phyloP scores from a whole-genome alignment of 2,888 invertebrate species.

The Trichacis sp. region DNA sequence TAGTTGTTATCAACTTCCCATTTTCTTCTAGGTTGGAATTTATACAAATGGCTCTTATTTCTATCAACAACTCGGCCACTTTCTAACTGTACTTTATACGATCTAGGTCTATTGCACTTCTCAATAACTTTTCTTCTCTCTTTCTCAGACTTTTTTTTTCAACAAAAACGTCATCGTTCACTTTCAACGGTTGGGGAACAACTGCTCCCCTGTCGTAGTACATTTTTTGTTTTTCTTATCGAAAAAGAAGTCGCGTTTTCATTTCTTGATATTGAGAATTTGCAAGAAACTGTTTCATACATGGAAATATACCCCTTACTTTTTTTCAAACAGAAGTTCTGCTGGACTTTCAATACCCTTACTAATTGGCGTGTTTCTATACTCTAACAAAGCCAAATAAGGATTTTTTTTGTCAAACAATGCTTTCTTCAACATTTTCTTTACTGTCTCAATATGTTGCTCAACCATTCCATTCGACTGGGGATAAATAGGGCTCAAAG shows the following conservation, averaged over 20 bases:
- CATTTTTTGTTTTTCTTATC: slow-evolving; percentile 18
- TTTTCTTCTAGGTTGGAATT: not conserved
- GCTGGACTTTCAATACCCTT: slow-evolving; percentile 26
- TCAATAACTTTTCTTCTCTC: not conserved
- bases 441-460: slow-evolving; percentile 38
- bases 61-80: slow-evolving; percentile 14
- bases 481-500: slow-evolving; percentile 15
- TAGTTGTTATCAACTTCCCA: not conserved
- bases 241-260: not conserved
- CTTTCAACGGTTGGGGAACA: slow-evolving; percentile 3
- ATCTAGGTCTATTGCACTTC: slow-evolving; percentile 15
- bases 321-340: slow-evolving; percentile 23
- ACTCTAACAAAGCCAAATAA: slow-evolving; percentile 30
- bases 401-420: slow-evolving; percentile 25
- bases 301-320: slow-evolving; percentile 14
- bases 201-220: slow-evolving; percentile 27
- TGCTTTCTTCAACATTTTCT: slow-evolving; percentile 39
- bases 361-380: slow-evolving; percentile 36
- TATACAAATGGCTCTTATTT: slow-evolving; percentile 12
- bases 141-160: slow-evolving; percentile 1
- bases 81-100: slow-evolving; percentile 15
- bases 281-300: not conserved
- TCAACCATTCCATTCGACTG: slow-evolving; percentile 27
- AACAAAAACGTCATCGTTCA: slow-evolving; percentile 14
- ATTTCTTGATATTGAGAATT: not conserved